phyloP scores from a whole-genome alignment of 2,113 vertebrate species.

The Mesembrinibis cayennensis region DNA sequence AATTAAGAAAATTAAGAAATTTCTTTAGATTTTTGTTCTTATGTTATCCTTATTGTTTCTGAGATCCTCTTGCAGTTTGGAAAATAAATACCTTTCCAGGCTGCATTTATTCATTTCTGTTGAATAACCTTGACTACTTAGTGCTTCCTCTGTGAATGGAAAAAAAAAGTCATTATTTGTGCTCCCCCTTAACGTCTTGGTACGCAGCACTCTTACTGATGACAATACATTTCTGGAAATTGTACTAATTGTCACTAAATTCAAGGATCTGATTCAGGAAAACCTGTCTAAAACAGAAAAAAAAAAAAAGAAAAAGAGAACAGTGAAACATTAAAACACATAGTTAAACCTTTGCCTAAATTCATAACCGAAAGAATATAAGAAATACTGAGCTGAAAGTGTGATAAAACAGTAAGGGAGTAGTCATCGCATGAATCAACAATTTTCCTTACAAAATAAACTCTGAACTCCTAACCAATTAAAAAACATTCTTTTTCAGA shows the following conservation, averaged over 20 bases:
- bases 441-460: not conserved
- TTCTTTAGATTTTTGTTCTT: not conserved
- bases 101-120: constrained; percentile 15
- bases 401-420: not conserved
- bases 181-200: not conserved
- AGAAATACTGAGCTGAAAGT: not conserved
- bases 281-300: not conserved
- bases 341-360: not conserved
- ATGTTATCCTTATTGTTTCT: not conserved
- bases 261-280: not conserved
- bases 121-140: constrained; percentile 13
- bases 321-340: not conserved
- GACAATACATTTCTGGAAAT: not conserved
- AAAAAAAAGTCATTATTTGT: not conserved
- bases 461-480: not conserved
- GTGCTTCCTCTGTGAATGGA: constrained; percentile 1
- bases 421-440: not conserved
- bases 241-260: not conserved
- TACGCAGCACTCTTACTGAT: not conserved
- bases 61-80: not conserved
- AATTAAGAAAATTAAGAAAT: not conserved
- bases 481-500: not conserved
- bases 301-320: no score
- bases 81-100: constrained; percentile 28
- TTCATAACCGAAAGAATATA: not conserved